A percentile compares a stretch with the other conserved stretches of the same genome.
Conservation (phyloP, 2,113 vertebrate species). For the Eolophus roseicapilla region DNA sequence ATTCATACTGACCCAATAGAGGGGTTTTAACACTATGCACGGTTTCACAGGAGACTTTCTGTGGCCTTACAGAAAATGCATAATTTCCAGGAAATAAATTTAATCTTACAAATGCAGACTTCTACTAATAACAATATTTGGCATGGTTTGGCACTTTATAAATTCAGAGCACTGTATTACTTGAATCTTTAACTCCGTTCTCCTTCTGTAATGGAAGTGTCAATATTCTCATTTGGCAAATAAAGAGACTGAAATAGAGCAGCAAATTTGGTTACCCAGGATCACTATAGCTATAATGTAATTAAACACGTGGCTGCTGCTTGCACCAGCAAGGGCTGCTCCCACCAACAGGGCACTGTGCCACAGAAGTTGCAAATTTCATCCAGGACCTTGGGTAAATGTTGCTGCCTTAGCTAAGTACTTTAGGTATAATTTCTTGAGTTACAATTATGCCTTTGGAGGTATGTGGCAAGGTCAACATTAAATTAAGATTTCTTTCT, state of each 20-base stretch:
- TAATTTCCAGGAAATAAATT: neutral
- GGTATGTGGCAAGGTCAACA: neutral
- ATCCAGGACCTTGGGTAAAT: neutral
- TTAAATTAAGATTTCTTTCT: neutral
- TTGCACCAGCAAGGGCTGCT: neutral
- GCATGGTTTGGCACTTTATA: neutral
- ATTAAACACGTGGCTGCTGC: neutral
- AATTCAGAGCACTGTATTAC: neutral
- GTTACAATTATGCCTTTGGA: neutral
- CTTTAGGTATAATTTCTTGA: neutral
- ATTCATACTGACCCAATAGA: neutral
- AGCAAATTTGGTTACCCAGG: neutral
- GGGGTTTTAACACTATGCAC: neutral
- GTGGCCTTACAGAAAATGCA: neutral
- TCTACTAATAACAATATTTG: neutral
- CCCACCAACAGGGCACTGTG: neutral
- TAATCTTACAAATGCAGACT: neutral
- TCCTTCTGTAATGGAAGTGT: neutral
- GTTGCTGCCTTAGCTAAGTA: neutral
- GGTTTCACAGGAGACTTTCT: neutral
- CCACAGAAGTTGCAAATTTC: neutral
- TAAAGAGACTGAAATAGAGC: neutral
- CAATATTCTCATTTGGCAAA: neutral
- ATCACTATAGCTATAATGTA: neutral
- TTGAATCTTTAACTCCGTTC: neutral